These are phyloP conservation scores for Tachina grossa DNA, from an alignment of 2,888 invertebrate genomes.

Conservation along the genomic window DNA sequence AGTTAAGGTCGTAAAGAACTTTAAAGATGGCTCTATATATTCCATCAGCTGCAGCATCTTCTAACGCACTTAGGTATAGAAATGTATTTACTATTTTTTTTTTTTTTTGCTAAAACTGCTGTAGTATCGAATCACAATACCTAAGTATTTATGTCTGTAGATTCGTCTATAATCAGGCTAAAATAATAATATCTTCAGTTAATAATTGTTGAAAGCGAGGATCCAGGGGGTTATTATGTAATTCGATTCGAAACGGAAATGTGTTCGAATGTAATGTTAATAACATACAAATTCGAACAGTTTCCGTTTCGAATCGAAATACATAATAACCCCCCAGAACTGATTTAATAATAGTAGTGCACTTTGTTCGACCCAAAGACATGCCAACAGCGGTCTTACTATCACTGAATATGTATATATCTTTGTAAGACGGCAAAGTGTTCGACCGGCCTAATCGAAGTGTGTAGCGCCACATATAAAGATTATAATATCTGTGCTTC, in stretches of 20 bases:
- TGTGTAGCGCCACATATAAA: slow-evolving; percentile 42
- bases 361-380: slow-evolving; percentile 38
- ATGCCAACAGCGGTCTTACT: slow-evolving; percentile 20
- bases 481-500: slow-evolving; percentile 34
- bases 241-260: too few species aligned
- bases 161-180: slow-evolving; percentile 46
- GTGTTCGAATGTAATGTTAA: too few species aligned
- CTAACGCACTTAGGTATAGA: slow-evolving; percentile 43
- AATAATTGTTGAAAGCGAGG: slow-evolving; percentile 4
- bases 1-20: slow-evolving; percentile 37
- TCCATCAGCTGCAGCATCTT: slow-evolving; percentile 36
- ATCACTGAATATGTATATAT: slow-evolving; percentile 14
- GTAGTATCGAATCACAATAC: slow-evolving; percentile 57
- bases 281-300: too few species aligned
- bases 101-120: too few species aligned
- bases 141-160: slow-evolving; percentile 47
- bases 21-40: slow-evolving; percentile 35
- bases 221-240: too few species aligned
- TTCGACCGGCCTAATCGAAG: slow-evolving; percentile 37
- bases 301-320: too few species aligned
- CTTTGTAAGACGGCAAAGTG: slow-evolving; percentile 38
- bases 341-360: neutral
- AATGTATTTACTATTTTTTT: slow-evolving; percentile 57
- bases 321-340: too few species aligned
- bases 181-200: neutral